Evolutionary conservation across 2,797 vertebrate species (phyloP).

Genomic region (Semotilus atromaculatus): DNA sequence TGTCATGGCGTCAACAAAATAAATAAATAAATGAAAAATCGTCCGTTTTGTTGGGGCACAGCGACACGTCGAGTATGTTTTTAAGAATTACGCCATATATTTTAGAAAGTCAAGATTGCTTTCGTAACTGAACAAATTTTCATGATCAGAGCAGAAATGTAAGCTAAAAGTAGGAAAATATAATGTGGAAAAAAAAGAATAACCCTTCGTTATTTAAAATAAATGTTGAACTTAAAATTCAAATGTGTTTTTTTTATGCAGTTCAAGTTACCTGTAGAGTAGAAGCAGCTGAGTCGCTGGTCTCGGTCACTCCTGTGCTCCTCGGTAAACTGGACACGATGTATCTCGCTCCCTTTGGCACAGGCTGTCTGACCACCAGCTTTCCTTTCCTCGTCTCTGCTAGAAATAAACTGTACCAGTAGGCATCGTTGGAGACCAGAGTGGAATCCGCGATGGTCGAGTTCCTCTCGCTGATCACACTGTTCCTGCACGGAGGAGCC

Average conservation of each 20-base stretch:
- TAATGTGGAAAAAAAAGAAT: not conserved
- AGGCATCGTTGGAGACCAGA: conserved; percentile 65
- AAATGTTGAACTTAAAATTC: not conserved
- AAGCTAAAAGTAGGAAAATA: not conserved
- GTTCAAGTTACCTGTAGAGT: conserved; percentile 54
- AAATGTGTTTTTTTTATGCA: not conserved
- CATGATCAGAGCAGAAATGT: not conserved
- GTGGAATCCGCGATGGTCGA: conserved; percentile 63
- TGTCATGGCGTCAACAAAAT: conserved; percentile 45
- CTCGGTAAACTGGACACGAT: conserved; percentile 72
- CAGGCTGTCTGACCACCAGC: conserved; percentile 64
- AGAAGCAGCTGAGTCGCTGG: conserved; percentile 72
- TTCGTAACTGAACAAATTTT: not conserved
- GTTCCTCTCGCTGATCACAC: conserved; percentile 62
- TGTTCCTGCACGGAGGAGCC: conserved; percentile 63
- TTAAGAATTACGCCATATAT: not conserved
- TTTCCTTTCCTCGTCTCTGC: conserved; percentile 66
- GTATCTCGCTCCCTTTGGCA: conserved; percentile 71
- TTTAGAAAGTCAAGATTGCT: not conserved
- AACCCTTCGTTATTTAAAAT: not conserved
- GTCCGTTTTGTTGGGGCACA: conserved; percentile 57
- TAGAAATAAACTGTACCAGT: conserved; percentile 67
- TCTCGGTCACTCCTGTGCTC: conserved; percentile 69
- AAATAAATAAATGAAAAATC: not conserved
- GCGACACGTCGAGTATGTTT: conserved; percentile 56